These are phyloP conservation scores for Terrapene triunguis DNA, from an alignment of 2,113 vertebrate genomes.

Conservation along the genomic window DNA sequence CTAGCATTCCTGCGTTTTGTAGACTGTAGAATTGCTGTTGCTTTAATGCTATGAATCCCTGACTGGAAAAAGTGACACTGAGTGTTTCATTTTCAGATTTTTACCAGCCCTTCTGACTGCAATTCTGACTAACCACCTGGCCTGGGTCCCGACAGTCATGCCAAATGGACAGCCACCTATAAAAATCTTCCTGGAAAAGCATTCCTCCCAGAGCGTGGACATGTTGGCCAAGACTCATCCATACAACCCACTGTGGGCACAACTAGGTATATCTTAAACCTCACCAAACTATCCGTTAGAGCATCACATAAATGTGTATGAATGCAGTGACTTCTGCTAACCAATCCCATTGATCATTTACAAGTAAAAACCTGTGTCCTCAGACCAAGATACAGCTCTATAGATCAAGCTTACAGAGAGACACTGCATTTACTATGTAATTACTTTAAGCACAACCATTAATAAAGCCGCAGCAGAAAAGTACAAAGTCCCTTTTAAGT, in stretches of 20 bases:
- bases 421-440: background rate
- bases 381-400: background rate
- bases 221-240: constrained; percentile 98
- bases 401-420: background rate
- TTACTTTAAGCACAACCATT: background rate
- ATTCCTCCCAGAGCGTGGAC: constrained; percentile 97
- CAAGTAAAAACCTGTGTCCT: background rate
- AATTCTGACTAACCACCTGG: constrained; percentile 96
- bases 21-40: background rate
- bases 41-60: background rate
- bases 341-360: background rate
- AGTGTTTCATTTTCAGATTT: constrained; percentile 85
- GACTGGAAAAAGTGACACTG: background rate
- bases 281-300: background rate
- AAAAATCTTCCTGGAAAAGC: constrained; percentile 97
- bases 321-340: rapidly evolving
- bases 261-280: constrained; percentile 87
- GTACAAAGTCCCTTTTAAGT: background rate
- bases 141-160: constrained; percentile 99
- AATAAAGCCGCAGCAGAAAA: background rate
- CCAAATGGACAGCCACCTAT: constrained; percentile 98
- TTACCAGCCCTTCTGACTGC: constrained; percentile 96
- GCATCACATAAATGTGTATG: rapidly evolving
- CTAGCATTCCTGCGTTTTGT: background rate
- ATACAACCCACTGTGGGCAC: constrained; percentile 98